These are phyloP conservation scores for Notocelia uddmanniana DNA, from an alignment of 2,888 invertebrate genomes.

Conservation along the genomic window DNA sequence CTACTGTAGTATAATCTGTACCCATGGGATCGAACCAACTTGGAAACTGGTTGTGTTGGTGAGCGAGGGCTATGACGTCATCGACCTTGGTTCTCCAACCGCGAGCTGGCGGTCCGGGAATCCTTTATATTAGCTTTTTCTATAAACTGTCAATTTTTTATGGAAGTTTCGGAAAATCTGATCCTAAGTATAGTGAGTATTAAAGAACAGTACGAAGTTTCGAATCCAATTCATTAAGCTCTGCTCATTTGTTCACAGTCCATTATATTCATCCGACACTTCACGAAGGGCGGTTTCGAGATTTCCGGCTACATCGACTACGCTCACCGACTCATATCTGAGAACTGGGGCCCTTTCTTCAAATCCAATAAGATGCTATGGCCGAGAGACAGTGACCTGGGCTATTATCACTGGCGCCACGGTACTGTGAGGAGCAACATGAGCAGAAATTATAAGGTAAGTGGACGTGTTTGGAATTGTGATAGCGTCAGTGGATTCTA, in stretches of 20 bases:
- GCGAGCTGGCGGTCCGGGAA: too few species aligned
- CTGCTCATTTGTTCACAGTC: slow-evolving; percentile 81
- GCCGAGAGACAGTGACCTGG: slow-evolving; percentile 90
- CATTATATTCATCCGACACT: slow-evolving; percentile 91
- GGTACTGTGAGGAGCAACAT: slow-evolving; percentile 89
- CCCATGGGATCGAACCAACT: slow-evolving; percentile 86
- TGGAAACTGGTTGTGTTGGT: slow-evolving; percentile 85
- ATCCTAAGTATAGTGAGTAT: too few species aligned
- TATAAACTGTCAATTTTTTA: too few species aligned
- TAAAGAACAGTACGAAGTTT: neutral
- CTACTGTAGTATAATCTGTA: slow-evolving; percentile 64
- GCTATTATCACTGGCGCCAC: slow-evolving; percentile 92
- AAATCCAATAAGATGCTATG: slow-evolving; percentile 86
- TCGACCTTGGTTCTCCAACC: too few species aligned
- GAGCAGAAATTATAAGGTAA: slow-evolving; percentile 91
- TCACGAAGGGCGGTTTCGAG: slow-evolving; percentile 90
- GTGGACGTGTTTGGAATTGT: too few species aligned
- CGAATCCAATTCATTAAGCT: neutral
- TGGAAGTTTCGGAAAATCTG: too few species aligned
- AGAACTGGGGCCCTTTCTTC: slow-evolving; percentile 93
- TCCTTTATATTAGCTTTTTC: too few species aligned
- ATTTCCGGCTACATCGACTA: slow-evolving; percentile 95
- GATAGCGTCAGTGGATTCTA: too few species aligned
- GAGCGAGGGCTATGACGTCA: slow-evolving; percentile 83
- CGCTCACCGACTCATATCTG: slow-evolving; percentile 88